Evolutionary conservation across 2,888 invertebrate species (phyloP).

Genomic region (Dolichomitus sp.): DNA sequence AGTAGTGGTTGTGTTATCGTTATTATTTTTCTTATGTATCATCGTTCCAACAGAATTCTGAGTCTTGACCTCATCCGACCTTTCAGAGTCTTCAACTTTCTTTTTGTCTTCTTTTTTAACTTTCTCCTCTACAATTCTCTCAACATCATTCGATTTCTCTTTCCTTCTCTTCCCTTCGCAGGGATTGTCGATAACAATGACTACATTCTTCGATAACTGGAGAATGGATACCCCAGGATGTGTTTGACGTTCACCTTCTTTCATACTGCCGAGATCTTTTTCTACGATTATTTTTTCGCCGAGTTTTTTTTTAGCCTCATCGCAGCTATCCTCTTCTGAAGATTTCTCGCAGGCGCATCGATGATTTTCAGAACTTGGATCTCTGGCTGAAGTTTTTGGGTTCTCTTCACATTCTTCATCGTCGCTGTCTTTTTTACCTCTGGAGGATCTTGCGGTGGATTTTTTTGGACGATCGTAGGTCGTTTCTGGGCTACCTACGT

Average conservation of each 20-base stretch:
- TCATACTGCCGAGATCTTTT: conserved; percentile 48
- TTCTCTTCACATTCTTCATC: conserved; percentile 47
- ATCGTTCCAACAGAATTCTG: not conserved
- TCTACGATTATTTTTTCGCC: conserved; percentile 61
- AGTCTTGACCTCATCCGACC: not conserved
- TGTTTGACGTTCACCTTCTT: not conserved
- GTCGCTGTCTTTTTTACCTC: conserved; percentile 44
- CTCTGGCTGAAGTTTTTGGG: conserved; percentile 13
- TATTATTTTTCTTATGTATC: too few relatives aligned
- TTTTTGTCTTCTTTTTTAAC: conserved; percentile 12
- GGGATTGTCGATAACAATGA: conserved; percentile 62
- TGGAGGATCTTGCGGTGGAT: conserved; percentile 27
- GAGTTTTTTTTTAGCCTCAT: conserved; percentile 77
- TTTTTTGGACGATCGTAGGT: conserved; percentile 71
- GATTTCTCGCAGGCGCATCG: conserved; percentile 62
- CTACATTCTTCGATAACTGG: conserved; percentile 59
- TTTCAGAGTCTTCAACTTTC: conserved; percentile 10
- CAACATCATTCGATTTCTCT: conserved; percentile 15
- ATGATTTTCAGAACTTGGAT: conserved; percentile 18
- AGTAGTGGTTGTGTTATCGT: not conserved
- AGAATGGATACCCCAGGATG: conserved; percentile 44
- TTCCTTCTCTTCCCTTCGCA: not conserved
- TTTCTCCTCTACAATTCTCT: conserved; percentile 24
- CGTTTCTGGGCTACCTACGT: conserved; percentile 77
- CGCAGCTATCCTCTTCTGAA: conserved; percentile 61